Evolutionary conservation across 2,797 vertebrate genomes (phyloP).

Genomic region (Echeneis naucrates): DNA sequence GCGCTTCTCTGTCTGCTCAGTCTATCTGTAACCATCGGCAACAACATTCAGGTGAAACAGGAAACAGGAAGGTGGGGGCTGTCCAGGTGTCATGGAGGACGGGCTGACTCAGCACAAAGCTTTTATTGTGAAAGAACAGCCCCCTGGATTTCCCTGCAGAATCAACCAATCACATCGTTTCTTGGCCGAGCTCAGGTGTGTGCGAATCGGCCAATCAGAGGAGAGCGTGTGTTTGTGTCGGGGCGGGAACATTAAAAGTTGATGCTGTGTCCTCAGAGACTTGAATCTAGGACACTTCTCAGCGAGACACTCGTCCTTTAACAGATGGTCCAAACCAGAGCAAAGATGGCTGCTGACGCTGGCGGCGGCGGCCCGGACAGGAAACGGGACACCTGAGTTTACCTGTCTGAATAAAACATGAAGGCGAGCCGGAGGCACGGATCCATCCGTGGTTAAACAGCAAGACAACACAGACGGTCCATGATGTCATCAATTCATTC

Average conservation of each 20-base stretch:
- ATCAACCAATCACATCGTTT: not conserved
- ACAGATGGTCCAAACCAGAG: conserved; percentile 8
- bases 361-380: conserved; percentile 17
- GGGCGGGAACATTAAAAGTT: conserved; percentile 35
- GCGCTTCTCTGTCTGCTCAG: not conserved
- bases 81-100: too few relatives aligned
- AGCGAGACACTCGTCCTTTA: conserved; percentile 12
- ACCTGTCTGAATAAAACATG: conserved; percentile 71
- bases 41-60: too few relatives aligned
- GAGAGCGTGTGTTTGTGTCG: too few relatives aligned
- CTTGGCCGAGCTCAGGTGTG: not conserved
- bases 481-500: too few relatives aligned
- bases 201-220: conserved; percentile 28
- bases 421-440: conserved; percentile 19
- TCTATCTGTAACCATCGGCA: too few relatives aligned
- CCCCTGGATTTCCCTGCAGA: too few relatives aligned
- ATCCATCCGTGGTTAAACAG: conserved; percentile 14
- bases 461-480: too few relatives aligned
- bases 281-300: conserved; percentile 56
- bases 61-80: too few relatives aligned
- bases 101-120: not conserved
- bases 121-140: not conserved
- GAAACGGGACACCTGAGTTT: conserved; percentile 65
- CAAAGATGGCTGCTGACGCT: not conserved
- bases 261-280: conserved; percentile 17